Conservation (phyloP, 2,113 vertebrate species). For the Albula glossodonta region DNA sequence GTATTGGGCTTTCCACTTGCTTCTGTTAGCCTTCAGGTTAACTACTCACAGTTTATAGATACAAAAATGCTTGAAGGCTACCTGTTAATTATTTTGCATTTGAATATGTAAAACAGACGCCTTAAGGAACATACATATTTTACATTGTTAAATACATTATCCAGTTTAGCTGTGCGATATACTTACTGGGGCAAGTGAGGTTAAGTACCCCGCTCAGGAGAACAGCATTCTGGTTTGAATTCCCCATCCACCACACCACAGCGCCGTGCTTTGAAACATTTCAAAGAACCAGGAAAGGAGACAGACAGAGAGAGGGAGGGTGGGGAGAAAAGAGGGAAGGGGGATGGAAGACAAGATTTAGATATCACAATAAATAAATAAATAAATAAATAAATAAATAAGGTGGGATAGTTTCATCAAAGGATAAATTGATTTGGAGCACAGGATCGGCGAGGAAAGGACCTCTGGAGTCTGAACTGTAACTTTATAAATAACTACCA, state of each 20-base stretch:
- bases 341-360: background rate
- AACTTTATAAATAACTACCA: background rate
- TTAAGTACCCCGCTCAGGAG: background rate
- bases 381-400: background rate
- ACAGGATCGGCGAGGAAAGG: background rate
- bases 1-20: background rate
- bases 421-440: background rate
- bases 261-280: background rate
- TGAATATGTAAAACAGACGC: background rate
- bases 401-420: background rate
- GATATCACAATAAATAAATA: background rate
- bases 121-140: background rate
- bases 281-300: background rate
- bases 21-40: background rate
- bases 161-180: background rate
- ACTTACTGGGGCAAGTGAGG: background rate
- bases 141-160: background rate
- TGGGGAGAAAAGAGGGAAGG: background rate
- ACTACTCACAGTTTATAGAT: background rate
- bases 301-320: background rate
- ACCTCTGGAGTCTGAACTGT: background rate
- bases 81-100: background rate
- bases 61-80: background rate
- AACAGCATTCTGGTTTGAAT: background rate
- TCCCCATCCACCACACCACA: background rate